Evolutionary conservation across 2,888 invertebrate species (phyloP).

Genomic region (Scaptomyza reducta): DNA sequence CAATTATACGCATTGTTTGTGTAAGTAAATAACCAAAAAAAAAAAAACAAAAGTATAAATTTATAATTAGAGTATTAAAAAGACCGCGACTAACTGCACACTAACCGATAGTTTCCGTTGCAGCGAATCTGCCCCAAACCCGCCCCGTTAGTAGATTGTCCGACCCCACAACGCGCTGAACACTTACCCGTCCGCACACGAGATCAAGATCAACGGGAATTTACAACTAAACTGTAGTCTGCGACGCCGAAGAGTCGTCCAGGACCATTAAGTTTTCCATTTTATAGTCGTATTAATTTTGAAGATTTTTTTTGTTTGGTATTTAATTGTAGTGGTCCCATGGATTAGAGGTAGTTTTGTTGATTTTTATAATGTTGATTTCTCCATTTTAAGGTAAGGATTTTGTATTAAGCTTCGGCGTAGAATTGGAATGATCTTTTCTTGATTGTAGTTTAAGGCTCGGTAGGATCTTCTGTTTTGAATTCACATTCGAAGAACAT

Average conservation of each 20-base stretch:
- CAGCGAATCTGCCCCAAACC: not conserved
- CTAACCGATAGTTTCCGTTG: conserved; percentile 1
- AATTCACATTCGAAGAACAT: not conserved
- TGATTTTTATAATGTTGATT: conserved; percentile 4
- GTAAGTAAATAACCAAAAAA: conserved; percentile 2
- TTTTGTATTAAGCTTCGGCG: not conserved
- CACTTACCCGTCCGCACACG: conserved; percentile 63
- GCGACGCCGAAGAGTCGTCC: conserved; percentile 31
- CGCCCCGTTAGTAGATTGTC: conserved; percentile 22
- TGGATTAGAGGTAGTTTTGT: not conserved
- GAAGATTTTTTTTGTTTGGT: conserved; percentile 1
- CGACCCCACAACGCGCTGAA: conserved; percentile 47
- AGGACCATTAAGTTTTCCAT: not conserved
- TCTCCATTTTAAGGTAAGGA: not conserved
- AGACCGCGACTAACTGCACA: conserved; percentile 12
- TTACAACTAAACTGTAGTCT: conserved; percentile 65
- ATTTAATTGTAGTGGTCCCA: conserved; percentile 2
- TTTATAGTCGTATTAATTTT: too few relatives aligned
- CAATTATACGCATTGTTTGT: not conserved
- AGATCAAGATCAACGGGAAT: conserved; percentile 59
- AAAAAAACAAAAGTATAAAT: not conserved
- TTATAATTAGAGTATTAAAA: conserved; percentile 3
- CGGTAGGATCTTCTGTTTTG: not conserved
- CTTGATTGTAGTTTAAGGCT: not conserved
- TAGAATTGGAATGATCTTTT: not conserved